phyloP scores from a whole-genome alignment of 2,113 vertebrate species.

The Murina feae region DNA sequence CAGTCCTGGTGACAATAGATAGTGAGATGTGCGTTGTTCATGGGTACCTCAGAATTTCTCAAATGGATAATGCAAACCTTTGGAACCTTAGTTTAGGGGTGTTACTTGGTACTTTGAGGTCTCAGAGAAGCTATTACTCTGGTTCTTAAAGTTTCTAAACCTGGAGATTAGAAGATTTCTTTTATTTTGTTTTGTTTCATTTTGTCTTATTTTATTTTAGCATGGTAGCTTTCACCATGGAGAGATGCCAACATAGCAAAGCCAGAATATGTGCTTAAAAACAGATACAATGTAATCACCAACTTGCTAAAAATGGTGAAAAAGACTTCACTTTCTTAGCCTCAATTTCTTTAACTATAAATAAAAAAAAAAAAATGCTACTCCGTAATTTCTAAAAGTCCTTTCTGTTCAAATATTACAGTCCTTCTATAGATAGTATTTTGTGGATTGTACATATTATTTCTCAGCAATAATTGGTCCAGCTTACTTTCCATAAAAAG shows the following conservation, averaged over 20 bases:
- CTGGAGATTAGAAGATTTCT: not conserved
- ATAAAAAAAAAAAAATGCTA: not conserved
- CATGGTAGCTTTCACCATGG: not conserved
- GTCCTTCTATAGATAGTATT: not conserved
- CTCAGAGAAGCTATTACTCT: not conserved
- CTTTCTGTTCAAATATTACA: not conserved
- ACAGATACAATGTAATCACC: not conserved
- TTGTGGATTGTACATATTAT: not conserved
- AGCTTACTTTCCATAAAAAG: not conserved
- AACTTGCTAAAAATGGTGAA: not conserved
- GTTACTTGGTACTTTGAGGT: not conserved
- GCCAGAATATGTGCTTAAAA: not conserved
- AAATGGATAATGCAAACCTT: not conserved
- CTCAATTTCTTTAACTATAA: conserved; percentile 1
- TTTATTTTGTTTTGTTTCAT: not conserved
- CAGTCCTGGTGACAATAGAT: not conserved
- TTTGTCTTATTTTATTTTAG: not conserved
- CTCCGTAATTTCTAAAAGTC: not conserved
- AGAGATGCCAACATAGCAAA: not conserved
- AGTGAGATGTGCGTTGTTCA: not conserved
- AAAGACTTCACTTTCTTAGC: not conserved
- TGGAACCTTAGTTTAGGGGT: not conserved
- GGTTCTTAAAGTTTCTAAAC: not conserved
- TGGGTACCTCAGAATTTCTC: not conserved
- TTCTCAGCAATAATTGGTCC: not conserved